phyloP scores from a whole-genome alignment of 2,113 vertebrate species.

The Nanorana parkeri region DNA sequence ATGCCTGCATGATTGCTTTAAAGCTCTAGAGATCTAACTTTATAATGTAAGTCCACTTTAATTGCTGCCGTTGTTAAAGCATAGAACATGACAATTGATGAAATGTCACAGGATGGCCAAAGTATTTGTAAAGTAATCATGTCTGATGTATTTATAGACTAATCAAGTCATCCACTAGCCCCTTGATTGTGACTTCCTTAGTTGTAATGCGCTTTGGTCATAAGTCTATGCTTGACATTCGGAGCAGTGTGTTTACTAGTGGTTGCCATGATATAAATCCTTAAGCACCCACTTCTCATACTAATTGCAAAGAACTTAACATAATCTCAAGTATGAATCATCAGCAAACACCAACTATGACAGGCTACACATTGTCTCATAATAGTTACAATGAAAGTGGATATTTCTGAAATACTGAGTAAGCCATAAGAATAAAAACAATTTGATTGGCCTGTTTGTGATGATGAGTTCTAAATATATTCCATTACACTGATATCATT shows the following conservation, averaged over 20 bases:
- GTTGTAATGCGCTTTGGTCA: neutral
- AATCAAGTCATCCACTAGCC: neutral
- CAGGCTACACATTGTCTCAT: neutral
- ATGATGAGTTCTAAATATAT: conserved; percentile 15
- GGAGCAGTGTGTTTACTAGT: neutral
- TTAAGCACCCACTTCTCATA: conserved; percentile 2
- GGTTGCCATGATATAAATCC: neutral
- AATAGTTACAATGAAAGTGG: conserved; percentile 2
- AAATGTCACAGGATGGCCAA: neutral
- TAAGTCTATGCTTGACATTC: neutral
- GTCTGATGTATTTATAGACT: neutral
- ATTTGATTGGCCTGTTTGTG: neutral
- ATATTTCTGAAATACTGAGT: neutral
- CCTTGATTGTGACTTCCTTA: neutral
- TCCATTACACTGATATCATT: neutral
- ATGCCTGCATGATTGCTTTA: no score
- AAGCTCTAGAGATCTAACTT: no score
- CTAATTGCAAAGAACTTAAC: conserved; percentile 49
- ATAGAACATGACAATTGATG: neutral
- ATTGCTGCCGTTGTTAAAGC: no score
- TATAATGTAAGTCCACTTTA: no score
- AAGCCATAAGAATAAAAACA: neutral
- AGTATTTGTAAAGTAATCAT: neutral
- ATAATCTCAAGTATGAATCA: conserved; percentile 39
- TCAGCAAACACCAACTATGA: conserved; percentile 16